These are phyloP conservation scores for Neosalanx taihuensis DNA, from an alignment of 2,797 vertebrate genomes.

Conservation along the genomic window DNA sequence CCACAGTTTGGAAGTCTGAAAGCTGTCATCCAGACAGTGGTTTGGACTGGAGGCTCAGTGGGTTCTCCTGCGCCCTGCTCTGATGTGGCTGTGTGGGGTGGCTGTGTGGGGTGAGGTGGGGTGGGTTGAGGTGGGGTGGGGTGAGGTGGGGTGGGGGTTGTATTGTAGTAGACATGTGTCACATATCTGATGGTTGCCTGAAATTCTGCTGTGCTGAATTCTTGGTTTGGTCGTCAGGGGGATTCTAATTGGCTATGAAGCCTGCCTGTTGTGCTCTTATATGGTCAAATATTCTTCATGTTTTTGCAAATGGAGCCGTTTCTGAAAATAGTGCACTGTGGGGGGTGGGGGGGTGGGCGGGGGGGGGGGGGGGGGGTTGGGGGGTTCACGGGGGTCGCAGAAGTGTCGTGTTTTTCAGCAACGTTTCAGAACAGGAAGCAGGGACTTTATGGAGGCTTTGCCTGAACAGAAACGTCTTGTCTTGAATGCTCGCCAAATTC, in stretches of 20 bases:
- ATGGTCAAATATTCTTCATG: constrained; percentile 32
- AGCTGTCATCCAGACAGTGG: not conserved
- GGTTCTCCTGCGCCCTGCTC: constrained; percentile 36
- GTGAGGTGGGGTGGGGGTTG: no score
- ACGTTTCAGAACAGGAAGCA: constrained; percentile 24
- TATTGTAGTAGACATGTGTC: constrained; percentile 21
- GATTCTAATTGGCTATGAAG: constrained; percentile 30
- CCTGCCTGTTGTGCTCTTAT: constrained; percentile 32
- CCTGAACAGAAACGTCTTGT: constrained; percentile 16
- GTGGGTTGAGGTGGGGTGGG: no score
- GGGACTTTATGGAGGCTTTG: constrained; percentile 26
- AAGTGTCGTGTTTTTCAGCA: not conserved
- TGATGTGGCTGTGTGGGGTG: constrained; percentile 36
- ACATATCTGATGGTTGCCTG: constrained; percentile 50
- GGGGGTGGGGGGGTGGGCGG: no score
- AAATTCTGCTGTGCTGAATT: constrained; percentile 45
- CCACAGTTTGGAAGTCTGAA: constrained; percentile 16
- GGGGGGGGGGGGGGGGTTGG: no score
- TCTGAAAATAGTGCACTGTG: constrained; percentile 19
- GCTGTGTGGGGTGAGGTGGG: no score
- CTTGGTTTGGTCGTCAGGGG: constrained; percentile 43
- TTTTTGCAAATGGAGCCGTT: constrained; percentile 17
- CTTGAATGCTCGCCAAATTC: constrained; percentile 18
- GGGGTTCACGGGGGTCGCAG: not conserved
- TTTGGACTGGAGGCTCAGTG: constrained; percentile 19